Conservation (phyloP, 2,888 invertebrate species). For the Nomada hirtipes region DNA sequence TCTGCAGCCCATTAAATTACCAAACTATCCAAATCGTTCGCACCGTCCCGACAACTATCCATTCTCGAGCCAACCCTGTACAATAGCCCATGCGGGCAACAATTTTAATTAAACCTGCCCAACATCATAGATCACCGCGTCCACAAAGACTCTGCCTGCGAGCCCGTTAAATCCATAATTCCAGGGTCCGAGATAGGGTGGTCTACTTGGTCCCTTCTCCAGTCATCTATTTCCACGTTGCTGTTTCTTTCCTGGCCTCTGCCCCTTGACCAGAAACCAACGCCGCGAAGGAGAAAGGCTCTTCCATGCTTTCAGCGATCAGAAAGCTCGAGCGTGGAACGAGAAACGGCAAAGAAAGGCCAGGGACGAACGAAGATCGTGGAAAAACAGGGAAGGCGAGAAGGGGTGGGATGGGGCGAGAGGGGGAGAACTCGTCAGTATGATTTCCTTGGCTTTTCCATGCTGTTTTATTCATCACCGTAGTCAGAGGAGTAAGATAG, state of each 20-base stretch:
- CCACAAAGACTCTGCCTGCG: background rate
- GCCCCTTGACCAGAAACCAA: constrained; percentile 24
- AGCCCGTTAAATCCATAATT: constrained; percentile 32
- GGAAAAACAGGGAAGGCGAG: background rate
- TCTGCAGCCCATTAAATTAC: background rate
- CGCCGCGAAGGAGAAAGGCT: constrained; percentile 29
- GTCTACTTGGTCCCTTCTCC: background rate
- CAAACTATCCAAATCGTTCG: background rate
- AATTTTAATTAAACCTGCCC: constrained; percentile 10
- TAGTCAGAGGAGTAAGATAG: constrained; percentile 60
- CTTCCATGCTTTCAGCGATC: constrained; percentile 36
- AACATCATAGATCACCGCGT: background rate
- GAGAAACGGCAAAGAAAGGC: background rate
- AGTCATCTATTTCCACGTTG: constrained; percentile 2
- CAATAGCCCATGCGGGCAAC: background rate
- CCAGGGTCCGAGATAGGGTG: background rate
- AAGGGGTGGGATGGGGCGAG: background rate
- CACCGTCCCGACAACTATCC: background rate
- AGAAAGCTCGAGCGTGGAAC: background rate
- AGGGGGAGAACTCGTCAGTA: constrained; percentile 66
- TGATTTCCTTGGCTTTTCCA: constrained; percentile 67
- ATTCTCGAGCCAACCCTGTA: background rate
- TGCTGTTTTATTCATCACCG: constrained; percentile 74
- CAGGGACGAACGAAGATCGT: background rate
- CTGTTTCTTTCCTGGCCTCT: constrained; percentile 10